Evolutionary conservation across 2,888 invertebrate species (phyloP).

Genomic region (Phalangium opilio): DNA sequence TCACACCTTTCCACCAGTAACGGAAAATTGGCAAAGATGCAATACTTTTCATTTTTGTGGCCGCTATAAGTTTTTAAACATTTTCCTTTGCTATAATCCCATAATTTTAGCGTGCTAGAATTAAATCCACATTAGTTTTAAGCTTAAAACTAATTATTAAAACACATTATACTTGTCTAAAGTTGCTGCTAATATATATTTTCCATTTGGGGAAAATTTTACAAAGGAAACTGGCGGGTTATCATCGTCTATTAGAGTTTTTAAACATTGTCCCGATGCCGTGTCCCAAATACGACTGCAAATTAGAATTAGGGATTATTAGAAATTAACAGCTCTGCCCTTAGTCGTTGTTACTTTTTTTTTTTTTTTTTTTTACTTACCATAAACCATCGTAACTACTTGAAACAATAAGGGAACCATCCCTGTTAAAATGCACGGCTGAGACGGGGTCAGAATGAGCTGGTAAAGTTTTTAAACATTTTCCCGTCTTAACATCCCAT

Average conservation of each 20-base stretch:
- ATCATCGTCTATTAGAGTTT: conserved; percentile 97
- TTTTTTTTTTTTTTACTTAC: conserved; percentile 37
- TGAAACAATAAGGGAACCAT: conserved; percentile 64
- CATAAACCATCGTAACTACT: conserved; percentile 97
- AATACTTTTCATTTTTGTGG: conserved; percentile 98
- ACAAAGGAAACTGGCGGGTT: conserved; percentile 99
- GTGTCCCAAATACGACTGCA: conserved; percentile 98
- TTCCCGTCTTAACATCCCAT: conserved; percentile 96
- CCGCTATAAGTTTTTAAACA: conserved; percentile 96
- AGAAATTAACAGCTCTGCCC: neutral
- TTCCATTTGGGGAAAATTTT: conserved; percentile 98
- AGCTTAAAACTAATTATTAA: too few species aligned
- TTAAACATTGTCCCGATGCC: conserved; percentile 94
- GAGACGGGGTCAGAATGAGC: conserved; percentile 99
- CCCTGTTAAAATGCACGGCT: conserved; percentile 42
- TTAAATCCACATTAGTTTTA: too few species aligned
- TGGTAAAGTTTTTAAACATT: conserved; percentile 92
- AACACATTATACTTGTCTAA: conserved; percentile 86
- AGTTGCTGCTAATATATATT: conserved; percentile 95
- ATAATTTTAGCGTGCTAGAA: conserved; percentile 76
- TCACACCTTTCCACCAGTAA: conserved; percentile 92
- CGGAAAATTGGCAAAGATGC: conserved; percentile 98
- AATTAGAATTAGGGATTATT: too few species aligned
- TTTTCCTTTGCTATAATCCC: conserved; percentile 98
- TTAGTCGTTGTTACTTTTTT: neutral